Base-by-base conservation (phyloP, 2,888 invertebrate species). In the Drosophila longiperda region DNA sequence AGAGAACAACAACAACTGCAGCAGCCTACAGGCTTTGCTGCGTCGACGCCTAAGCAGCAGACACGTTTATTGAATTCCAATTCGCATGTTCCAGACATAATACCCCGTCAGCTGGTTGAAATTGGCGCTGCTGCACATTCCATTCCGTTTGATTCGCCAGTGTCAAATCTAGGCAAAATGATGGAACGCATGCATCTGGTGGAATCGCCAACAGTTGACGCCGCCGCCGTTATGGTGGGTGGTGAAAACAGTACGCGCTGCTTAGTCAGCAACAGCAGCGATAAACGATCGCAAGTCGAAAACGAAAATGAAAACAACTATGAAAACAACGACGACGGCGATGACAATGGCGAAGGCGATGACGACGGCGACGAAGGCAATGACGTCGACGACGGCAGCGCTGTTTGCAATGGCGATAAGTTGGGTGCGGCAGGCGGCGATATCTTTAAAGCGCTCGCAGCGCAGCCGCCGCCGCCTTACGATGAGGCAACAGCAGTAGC, bases 71-170 rank as follows among this genome's bases (percentile, higher is more conserved):
- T 32, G n/a, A 57, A 57, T 57, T 42, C 20, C 11, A 73, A 77
- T 69, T 26, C 50, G n/a, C 72, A 57, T 54, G 75, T 82, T 38
- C 94, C 94, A 15, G 94, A 94, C 87, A 92, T 94, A 62, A 93
- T 94, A 70, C 91, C 91, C 26, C 85, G 91, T 52, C 87, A 89
- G 66, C 65, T 82, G 55, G 78, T 82, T 50, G 80, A 70, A 7
- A 33, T 15, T 38, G 38, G 33, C 32, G 36, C 48, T 29, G 59
- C 20, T 23, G 76, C 69, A 36, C 54, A 54, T 54, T 54, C 36
- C 54, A 54, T 54, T 36, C 54, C 54, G 33, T 78, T 78, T 40
- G 92, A 92, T 77, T 91, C 93, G 48, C 92, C 93, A 29, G 80
- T 92, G 36, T 82, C 90, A n/a, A 83, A 86, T 53, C 69, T 92